Evolutionary conservation across 92 coral and sea anemone species (phyloP).

Genomic region (Zoanthus sansibaricus): DNA sequence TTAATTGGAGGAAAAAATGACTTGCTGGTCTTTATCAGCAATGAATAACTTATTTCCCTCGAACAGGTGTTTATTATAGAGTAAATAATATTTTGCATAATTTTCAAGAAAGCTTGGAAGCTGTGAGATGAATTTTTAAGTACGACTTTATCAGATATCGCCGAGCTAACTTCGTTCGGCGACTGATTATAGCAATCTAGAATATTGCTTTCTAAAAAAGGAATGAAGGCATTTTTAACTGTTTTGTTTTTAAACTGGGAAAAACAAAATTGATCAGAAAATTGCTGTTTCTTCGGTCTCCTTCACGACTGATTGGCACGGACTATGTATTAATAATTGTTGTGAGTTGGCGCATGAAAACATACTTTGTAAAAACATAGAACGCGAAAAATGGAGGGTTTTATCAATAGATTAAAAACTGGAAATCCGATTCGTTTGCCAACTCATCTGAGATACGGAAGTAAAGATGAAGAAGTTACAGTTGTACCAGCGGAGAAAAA

Average conservation of each 20-base stretch:
- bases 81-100: constrained; percentile 40
- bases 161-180: background rate
- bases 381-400: constrained; percentile 26
- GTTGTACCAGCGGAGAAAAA: background rate
- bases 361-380: background rate
- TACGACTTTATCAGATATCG: background rate
- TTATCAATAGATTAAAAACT: constrained; percentile 40
- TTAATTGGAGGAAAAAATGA: constrained; percentile 32
- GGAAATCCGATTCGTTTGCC: constrained; percentile 44
- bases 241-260: background rate
- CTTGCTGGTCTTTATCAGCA: constrained; percentile 28
- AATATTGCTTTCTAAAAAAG: background rate
- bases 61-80: constrained; percentile 43
- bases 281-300: background rate
- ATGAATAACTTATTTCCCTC: constrained; percentile 33
- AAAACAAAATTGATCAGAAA: background rate
- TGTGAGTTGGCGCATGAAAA: constrained; percentile 22
- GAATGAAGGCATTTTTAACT: background rate
- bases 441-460: constrained; percentile 26
- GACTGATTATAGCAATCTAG: background rate
- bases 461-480: constrained; percentile 36
- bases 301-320: background rate
- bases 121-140: constrained; percentile 22
- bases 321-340: constrained; percentile 14
- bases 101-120: constrained; percentile 3